Percentiles rank a stretch among this genome's conserved stretches.
phyloP scores from a whole-genome alignment of 2,888 invertebrate species.

The Morpho deidamia region DNA sequence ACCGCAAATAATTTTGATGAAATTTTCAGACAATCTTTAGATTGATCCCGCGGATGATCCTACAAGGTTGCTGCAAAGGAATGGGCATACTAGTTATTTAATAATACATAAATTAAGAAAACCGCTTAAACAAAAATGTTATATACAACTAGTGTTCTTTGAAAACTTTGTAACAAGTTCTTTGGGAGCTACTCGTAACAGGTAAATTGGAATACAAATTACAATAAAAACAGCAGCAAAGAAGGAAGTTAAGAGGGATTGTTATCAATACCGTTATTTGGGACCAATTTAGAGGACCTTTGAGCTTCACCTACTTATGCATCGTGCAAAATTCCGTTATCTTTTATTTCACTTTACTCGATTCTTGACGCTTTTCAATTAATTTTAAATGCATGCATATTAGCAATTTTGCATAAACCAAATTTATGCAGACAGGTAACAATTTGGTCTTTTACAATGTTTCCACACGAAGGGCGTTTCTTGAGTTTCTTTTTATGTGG shows the following conservation, averaged over 20 bases:
- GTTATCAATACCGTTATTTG: constrained; percentile 22
- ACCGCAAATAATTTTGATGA: no score
- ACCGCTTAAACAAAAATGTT: no score
- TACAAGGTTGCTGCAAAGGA: no score
- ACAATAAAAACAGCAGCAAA: constrained; percentile 16
- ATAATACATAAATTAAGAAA: no score
- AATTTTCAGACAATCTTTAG: no score
- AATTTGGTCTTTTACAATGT: not conserved
- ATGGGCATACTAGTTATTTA: no score
- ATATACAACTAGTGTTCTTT: no score
- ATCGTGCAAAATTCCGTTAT: constrained; percentile 13
- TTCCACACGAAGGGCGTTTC: not conserved
- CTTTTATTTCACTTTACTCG: constrained; percentile 8
- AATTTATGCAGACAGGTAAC: not conserved
- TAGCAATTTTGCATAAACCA: constrained; percentile 3
- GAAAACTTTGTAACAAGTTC: no score
- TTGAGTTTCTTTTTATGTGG: not conserved
- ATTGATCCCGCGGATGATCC: no score
- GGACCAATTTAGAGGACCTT: constrained; percentile 17
- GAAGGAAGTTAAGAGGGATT: constrained; percentile 16
- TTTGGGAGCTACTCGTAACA: no score
- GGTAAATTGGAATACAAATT: constrained; percentile 15
- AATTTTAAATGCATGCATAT: constrained; percentile 12
- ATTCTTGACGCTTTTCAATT: constrained; percentile 6
- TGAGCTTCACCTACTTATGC: constrained; percentile 6